Conservation (phyloP, 2,797 vertebrate genomes). For the Cryptoblepharus egeriae region DNA sequence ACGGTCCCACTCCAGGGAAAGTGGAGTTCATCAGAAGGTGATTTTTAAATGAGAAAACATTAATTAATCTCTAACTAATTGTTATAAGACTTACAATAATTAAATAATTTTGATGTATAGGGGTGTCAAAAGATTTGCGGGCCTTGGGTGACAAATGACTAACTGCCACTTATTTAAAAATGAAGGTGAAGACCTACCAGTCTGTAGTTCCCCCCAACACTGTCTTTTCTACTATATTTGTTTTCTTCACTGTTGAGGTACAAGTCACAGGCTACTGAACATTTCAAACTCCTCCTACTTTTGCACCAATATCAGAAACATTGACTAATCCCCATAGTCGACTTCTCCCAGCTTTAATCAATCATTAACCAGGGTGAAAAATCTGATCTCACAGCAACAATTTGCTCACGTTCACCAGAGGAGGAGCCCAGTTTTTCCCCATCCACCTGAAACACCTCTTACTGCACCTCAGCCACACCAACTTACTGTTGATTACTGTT, state of each 20-base stretch:
- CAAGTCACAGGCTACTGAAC: neutral
- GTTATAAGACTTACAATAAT: too few relatives aligned
- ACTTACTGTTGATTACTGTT: slow-evolving; percentile 66
- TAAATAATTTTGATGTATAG: too few relatives aligned
- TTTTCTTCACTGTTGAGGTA: neutral
- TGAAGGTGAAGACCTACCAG: too few relatives aligned
- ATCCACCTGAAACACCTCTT: neutral
- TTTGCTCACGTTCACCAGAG: neutral
- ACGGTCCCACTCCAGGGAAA: too few relatives aligned
- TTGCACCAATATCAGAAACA: neutral
- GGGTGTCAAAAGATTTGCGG: too few relatives aligned
- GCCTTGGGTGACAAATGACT: too few relatives aligned
- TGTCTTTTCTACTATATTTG: neutral
- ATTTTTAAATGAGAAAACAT: too few relatives aligned
- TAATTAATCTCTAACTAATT: too few relatives aligned
- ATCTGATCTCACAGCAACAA: neutral
- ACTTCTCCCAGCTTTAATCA: too few relatives aligned
- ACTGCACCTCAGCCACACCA: neutral
- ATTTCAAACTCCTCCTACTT: neutral
- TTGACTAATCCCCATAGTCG: neutral
- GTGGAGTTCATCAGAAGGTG: too few relatives aligned
- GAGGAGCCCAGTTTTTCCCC: neutral
- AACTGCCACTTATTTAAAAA: too few relatives aligned
- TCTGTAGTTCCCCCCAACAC: neutral
- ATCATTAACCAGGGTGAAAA: neutral